Evolutionary conservation across 2,113 vertebrate genomes (phyloP).

Genomic region (Panthera leo): DNA sequence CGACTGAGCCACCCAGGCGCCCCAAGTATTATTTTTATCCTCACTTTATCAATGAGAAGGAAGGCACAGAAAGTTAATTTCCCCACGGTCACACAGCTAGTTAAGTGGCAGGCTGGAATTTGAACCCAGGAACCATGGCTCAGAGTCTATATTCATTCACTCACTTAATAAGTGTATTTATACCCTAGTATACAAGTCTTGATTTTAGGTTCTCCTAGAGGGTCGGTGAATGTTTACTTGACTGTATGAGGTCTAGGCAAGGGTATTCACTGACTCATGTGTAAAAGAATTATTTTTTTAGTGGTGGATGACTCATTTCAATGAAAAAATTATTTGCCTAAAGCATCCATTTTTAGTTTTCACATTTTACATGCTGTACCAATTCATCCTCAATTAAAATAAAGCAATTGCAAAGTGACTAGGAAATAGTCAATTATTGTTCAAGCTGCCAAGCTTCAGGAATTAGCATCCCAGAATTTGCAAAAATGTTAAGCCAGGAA

Average conservation of each 20-base stretch:
- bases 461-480: constrained; percentile 58
- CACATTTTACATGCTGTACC: constrained; percentile 54
- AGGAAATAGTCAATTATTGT: constrained; percentile 60
- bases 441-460: constrained; percentile 47
- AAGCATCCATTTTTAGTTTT: constrained; percentile 47
- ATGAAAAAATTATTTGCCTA: background rate
- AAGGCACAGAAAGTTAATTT: background rate
- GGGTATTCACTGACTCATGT: background rate
- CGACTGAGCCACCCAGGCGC: no score
- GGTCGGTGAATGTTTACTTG: background rate
- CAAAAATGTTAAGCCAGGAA: constrained; percentile 45
- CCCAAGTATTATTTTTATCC: background rate
- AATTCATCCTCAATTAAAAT: constrained; percentile 61
- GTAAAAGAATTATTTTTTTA: background rate
- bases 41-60: background rate
- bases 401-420: constrained; percentile 65
- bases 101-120: background rate
- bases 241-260: background rate
- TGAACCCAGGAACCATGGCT: background rate
- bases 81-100: background rate
- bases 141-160: background rate
- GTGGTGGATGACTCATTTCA: constrained; percentile 40
- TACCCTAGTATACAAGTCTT: background rate
- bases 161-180: background rate
- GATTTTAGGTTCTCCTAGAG: background rate